Conservation (phyloP, 2,888 invertebrate species). For the Folsomia candida region DNA sequence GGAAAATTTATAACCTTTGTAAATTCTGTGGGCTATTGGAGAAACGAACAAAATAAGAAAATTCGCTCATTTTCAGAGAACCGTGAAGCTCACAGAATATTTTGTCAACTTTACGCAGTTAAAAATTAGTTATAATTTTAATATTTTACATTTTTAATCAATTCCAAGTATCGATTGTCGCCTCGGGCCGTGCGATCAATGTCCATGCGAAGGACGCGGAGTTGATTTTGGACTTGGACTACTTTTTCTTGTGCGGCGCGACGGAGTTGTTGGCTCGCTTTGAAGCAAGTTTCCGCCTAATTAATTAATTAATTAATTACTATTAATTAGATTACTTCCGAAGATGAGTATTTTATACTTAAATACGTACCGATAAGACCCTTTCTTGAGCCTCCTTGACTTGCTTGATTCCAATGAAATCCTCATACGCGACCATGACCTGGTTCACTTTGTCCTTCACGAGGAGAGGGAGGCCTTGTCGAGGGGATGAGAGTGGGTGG, state of each 20-base stretch:
- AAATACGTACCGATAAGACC: constrained; percentile 62
- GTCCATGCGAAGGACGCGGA: constrained; percentile 71
- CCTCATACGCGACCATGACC: constrained; percentile 62
- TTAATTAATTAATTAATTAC: not conserved
- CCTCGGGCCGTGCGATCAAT: constrained; percentile 74
- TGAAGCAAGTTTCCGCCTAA: constrained; percentile 63
- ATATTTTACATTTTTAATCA: constrained; percentile 64
- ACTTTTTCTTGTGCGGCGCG: constrained; percentile 64
- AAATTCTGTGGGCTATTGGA: too few species aligned
- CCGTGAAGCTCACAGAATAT: not conserved
- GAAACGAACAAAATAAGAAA: too few species aligned
- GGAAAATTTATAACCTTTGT: too few species aligned
- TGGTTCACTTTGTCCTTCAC: constrained; percentile 31
- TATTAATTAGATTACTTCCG: not conserved
- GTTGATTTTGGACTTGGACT: constrained; percentile 61
- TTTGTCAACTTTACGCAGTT: constrained; percentile 5
- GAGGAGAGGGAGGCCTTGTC: not conserved
- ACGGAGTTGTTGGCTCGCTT: constrained; percentile 65
- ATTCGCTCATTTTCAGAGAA: too few species aligned
- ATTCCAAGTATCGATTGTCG: constrained; percentile 70
- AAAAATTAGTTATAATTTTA: too few species aligned
- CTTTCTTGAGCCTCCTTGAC: constrained; percentile 71
- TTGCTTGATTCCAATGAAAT: constrained; percentile 73
- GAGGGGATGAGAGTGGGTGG: too few species aligned
- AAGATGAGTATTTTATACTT: not conserved